Evolutionary conservation across 2,888 invertebrate species (phyloP).

Genomic region (Notodonta ziczac): DNA sequence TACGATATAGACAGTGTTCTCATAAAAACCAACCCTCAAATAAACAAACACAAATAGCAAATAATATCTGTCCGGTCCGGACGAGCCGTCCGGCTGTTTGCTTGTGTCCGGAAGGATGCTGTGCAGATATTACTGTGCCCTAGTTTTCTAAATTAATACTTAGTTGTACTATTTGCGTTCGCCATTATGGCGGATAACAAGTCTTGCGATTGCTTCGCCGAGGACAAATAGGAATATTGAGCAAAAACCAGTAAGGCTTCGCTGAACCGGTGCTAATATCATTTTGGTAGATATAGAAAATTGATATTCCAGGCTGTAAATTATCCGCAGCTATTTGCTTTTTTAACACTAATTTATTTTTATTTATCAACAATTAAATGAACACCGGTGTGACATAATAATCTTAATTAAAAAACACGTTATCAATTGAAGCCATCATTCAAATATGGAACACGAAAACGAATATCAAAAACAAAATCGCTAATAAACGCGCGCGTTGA

Average conservation of each 20-base stretch:
- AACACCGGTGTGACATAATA: conserved; percentile 3
- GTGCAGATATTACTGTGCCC: conserved; percentile 24
- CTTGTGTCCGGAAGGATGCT: conserved; percentile 21
- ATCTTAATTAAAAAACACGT: conserved; percentile 15
- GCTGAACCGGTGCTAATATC: too few relatives aligned
- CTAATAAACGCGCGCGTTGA: conserved; percentile 34
- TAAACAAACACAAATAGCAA: conserved; percentile 19
- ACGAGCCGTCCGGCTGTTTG: conserved; percentile 29
- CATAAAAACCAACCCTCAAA: conserved; percentile 2
- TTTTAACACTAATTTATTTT: too few relatives aligned
- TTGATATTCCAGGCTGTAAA: too few relatives aligned
- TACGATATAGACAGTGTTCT: background rate
- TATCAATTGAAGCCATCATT: conserved; percentile 34
- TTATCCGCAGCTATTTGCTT: too few relatives aligned
- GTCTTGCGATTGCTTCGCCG: background rate
- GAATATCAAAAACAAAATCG: conserved; percentile 28
- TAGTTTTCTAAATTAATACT: conserved; percentile 34
- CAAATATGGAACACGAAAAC: conserved; percentile 15
- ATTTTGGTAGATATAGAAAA: too few relatives aligned
- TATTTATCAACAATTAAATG: background rate
- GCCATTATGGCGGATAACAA: conserved; percentile 7
- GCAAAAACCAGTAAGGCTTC: too few relatives aligned
- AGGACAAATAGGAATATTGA: background rate
- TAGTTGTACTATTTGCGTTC: conserved; percentile 18
- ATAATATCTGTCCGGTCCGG: conserved; percentile 11